These are phyloP conservation scores for Poecilia gillii DNA, from an alignment of 2,797 vertebrate species.

Conservation along the genomic window DNA sequence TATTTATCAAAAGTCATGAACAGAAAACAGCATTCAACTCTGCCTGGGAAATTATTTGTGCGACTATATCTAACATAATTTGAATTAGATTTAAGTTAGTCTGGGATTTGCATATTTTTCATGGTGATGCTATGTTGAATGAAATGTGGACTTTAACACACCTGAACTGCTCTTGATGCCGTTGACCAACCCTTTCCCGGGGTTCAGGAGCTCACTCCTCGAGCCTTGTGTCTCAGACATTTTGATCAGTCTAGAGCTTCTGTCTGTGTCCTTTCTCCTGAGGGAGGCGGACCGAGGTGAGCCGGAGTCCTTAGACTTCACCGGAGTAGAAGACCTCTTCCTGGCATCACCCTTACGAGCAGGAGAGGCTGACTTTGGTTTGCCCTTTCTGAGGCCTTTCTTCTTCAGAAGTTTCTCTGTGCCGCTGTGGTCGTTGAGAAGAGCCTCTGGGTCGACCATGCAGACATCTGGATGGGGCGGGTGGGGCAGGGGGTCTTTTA, in stretches of 20 bases:
- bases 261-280: slow-evolving; percentile 86
- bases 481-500: slow-evolving; percentile 90
- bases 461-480: slow-evolving; percentile 95
- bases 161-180: slow-evolving; percentile 88
- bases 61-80: background rate
- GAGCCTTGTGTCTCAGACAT: slow-evolving; percentile 80
- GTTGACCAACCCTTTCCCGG: slow-evolving; percentile 86
- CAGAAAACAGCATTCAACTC: background rate
- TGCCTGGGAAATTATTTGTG: background rate
- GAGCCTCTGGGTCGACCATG: slow-evolving; percentile 96
- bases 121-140: background rate
- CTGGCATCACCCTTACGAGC: slow-evolving; percentile 86
- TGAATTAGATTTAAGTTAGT: background rate
- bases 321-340: slow-evolving; percentile 88
- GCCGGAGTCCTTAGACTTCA: slow-evolving; percentile 84
- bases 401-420: slow-evolving; percentile 89
- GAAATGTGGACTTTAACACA: slow-evolving; percentile 53
- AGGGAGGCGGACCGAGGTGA: slow-evolving; percentile 83
- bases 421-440: slow-evolving; percentile 84
- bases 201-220: slow-evolving; percentile 80
- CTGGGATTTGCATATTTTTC: background rate
- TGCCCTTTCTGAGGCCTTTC: slow-evolving; percentile 87
- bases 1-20: background rate
- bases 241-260: slow-evolving; percentile 81
- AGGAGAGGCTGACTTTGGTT: slow-evolving; percentile 91